phyloP scores from a whole-genome alignment of 2,888 invertebrate genomes.

The Dexiosoma caninum region DNA sequence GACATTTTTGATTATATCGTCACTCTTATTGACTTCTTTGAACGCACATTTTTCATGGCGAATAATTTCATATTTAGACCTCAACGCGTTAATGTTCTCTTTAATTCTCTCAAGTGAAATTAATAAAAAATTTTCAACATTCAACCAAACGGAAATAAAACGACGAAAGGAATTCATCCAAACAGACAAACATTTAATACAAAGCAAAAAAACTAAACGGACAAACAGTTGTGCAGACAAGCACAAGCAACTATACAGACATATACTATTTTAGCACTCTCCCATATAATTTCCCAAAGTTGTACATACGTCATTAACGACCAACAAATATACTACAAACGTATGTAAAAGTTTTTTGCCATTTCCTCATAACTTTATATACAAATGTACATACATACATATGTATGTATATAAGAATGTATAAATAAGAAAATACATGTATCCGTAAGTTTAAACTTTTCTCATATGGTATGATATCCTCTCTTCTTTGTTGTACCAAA shows the following conservation, averaged over 20 bases:
- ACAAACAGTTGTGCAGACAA: constrained; percentile 35
- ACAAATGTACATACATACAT: background rate
- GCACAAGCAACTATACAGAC: background rate
- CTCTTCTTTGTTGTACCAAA: constrained; percentile 23
- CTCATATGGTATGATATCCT: constrained; percentile 41
- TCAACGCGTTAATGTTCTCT: constrained; percentile 6
- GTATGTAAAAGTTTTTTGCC: constrained; percentile 43
- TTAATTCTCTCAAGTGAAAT: background rate
- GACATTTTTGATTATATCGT: too few species aligned
- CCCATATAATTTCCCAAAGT: background rate
- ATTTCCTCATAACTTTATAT: constrained; percentile 36
- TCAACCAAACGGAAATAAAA: constrained; percentile 6
- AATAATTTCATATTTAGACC: too few species aligned
- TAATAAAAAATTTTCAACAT: background rate
- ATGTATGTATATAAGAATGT: constrained; percentile 27
- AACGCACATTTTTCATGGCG: too few species aligned
- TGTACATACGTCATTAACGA: constrained; percentile 44
- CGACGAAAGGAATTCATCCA: constrained; percentile 25
- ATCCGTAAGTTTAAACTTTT: constrained; percentile 48
- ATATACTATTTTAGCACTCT: background rate
- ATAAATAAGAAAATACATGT: constrained; percentile 23
- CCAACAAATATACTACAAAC: constrained; percentile 8
- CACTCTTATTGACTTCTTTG: too few species aligned
- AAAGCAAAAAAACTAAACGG: constrained; percentile 36
- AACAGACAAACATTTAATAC: constrained; percentile 49